A percentile compares a stretch with the other conserved stretches of the same genome.
Evolutionary conservation across 2,113 vertebrate species (phyloP).

Genomic region (Zosterops borbonicus): DNA sequence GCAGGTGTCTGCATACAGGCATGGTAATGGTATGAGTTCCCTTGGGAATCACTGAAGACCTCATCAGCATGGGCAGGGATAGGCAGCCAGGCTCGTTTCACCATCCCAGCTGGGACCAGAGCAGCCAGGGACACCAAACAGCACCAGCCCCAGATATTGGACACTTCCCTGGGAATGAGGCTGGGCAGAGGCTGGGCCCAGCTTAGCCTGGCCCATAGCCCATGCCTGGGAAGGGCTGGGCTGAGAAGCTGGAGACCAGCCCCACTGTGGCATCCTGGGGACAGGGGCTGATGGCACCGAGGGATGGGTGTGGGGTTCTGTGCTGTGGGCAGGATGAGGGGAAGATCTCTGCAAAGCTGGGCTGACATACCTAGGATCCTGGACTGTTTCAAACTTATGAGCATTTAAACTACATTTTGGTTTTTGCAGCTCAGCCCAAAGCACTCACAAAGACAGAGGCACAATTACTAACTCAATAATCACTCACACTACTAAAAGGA

Average conservation of each 20-base stretch:
- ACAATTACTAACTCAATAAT: not conserved
- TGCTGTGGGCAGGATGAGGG: not conserved
- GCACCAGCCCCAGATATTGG: fast-evolving
- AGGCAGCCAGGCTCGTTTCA: fast-evolving
- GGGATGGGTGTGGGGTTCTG: not conserved
- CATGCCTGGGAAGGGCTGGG: fast-evolving
- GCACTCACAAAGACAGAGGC: not conserved
- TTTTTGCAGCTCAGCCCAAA: not conserved
- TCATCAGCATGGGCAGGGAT: not conserved
- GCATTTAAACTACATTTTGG: not conserved
- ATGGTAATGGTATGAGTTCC: not conserved
- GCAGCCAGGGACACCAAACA: fast-evolving
- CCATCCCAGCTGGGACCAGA: not conserved
- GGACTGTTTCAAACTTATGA: not conserved
- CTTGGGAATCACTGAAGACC: not conserved
- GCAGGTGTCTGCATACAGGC: not conserved
- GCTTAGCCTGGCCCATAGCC: not conserved
- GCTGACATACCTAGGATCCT: too few species aligned
- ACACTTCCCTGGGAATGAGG: not conserved
- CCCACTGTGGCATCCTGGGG: fast-evolving
- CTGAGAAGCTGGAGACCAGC: not conserved
- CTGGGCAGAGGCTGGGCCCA: not conserved
- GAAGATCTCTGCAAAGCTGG: not conserved
- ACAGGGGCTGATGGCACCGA: fast-evolving
- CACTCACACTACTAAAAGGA: not conserved